Percentiles rank a stretch among this genome's conserved stretches.
Conservation (phyloP, 2,797 vertebrate genomes). For the Margarornis squamiger region DNA sequence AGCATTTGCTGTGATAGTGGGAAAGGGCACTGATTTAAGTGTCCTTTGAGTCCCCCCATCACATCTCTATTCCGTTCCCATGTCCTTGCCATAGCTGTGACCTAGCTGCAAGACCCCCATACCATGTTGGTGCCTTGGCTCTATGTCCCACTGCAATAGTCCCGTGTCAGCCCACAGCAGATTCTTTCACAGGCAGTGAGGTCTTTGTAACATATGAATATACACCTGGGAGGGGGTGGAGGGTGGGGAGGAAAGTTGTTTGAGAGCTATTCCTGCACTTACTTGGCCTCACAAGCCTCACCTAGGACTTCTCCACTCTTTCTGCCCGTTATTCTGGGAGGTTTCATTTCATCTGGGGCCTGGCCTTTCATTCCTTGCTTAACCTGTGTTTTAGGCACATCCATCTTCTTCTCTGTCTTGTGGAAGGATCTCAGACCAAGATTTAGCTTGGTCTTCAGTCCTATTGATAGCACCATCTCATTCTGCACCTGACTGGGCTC, state of each 20-base stretch:
- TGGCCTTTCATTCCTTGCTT: neutral
- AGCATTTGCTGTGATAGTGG: neutral
- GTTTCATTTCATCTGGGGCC: neutral
- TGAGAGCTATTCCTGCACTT: neutral
- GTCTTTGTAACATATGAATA: neutral
- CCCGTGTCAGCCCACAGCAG: neutral
- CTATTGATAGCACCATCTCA: neutral
- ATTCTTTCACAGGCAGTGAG: neutral
- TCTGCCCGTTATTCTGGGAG: neutral
- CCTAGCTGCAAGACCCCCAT: neutral
- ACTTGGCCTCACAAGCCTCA: neutral
- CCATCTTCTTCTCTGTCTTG: neutral
- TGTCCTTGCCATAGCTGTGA: neutral
- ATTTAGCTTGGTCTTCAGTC: neutral
- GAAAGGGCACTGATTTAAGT: neutral
- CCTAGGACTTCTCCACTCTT: neutral
- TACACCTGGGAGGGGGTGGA: no score
- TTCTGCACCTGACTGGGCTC: neutral
- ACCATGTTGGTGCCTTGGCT: neutral
- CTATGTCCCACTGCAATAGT: neutral
- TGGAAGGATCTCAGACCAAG: neutral
- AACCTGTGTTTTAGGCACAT: accelerated
- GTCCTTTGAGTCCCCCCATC: neutral
- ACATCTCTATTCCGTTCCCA: neutral
- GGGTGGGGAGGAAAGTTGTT: neutral